These are phyloP conservation scores for Aproaerema taeniolella DNA, from an alignment of 2,888 invertebrate species.

Conservation along the genomic window DNA sequence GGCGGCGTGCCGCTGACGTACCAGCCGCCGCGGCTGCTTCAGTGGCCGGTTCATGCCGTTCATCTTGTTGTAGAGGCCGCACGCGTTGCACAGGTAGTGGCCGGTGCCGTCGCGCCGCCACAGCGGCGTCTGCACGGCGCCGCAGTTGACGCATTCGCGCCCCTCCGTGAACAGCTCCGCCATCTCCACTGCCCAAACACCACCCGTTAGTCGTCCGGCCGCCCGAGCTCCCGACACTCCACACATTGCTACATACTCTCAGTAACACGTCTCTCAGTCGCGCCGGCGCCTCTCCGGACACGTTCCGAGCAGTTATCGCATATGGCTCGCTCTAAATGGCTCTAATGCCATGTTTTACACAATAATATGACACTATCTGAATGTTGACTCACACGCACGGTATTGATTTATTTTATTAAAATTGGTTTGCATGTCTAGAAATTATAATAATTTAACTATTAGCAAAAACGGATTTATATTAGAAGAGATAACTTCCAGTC, in stretches of 20 bases:
- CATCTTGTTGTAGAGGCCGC: conserved; percentile 99
- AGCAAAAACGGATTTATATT: no score
- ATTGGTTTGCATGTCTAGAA: no score
- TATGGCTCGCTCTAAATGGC: neutral
- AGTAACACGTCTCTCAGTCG: no score
- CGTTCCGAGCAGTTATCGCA: neutral
- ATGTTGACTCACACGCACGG: no score
- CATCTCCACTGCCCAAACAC: conserved; percentile 76
- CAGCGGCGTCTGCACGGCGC: conserved; percentile 96
- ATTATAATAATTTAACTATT: no score
- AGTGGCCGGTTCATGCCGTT: conserved; percentile 98
- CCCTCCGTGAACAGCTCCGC: conserved; percentile 92
- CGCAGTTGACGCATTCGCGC: conserved; percentile 98
- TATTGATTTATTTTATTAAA: no score
- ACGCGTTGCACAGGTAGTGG: conserved; percentile 99
- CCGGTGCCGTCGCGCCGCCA: conserved; percentile 99
- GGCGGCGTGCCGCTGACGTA: conserved; percentile 81
- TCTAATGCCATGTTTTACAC: no score
- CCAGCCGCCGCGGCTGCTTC: conserved; percentile 98
- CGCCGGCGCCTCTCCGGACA: neutral
- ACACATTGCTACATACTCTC: neutral
- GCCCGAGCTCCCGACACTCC: neutral
- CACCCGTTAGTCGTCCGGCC: conserved; percentile 23
- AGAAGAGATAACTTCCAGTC: no score
- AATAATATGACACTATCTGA: no score